Conservation (phyloP, 2,888 invertebrate species). For the Bugula neritina region DNA sequence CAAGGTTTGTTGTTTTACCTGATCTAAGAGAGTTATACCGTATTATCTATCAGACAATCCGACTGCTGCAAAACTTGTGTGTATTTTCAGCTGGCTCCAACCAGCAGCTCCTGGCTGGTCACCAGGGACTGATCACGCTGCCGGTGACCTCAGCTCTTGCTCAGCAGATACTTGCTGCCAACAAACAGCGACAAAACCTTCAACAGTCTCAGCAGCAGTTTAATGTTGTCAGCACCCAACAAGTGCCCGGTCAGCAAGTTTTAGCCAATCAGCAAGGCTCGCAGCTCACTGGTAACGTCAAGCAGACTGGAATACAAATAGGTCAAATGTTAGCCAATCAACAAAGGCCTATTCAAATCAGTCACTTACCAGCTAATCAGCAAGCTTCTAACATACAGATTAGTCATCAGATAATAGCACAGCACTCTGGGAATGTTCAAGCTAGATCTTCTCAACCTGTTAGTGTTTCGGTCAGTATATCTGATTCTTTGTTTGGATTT, state of each 20-base stretch:
- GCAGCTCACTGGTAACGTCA: neutral
- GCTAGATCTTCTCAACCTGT: neutral
- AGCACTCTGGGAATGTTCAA: neutral
- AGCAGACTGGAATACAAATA: conserved; percentile 4
- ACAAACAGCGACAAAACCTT: neutral
- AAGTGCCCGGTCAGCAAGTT: conserved; percentile 2
- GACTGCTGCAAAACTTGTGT: no score
- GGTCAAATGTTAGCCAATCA: conserved; percentile 23
- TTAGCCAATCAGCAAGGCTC: conserved; percentile 14
- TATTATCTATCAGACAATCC: no score
- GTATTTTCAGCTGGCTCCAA: conserved; percentile 4
- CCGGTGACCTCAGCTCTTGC: neutral
- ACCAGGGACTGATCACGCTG: conserved; percentile 12
- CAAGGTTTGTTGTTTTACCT: no score
- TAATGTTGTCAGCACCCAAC: conserved; percentile 13
- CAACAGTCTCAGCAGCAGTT: neutral
- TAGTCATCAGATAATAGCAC: conserved; percentile 17
- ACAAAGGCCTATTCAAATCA: conserved; percentile 15
- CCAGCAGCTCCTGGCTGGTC: conserved; percentile 3
- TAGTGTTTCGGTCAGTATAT: neutral
- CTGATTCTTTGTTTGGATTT: no score
- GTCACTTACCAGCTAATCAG: conserved; percentile 18
- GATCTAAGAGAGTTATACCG: no score
- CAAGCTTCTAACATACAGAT: conserved; percentile 13
- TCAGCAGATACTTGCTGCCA: conserved; percentile 21